Base-by-base conservation (phyloP, 2,113 vertebrate genomes). In the Chunga burmeisteri region DNA sequence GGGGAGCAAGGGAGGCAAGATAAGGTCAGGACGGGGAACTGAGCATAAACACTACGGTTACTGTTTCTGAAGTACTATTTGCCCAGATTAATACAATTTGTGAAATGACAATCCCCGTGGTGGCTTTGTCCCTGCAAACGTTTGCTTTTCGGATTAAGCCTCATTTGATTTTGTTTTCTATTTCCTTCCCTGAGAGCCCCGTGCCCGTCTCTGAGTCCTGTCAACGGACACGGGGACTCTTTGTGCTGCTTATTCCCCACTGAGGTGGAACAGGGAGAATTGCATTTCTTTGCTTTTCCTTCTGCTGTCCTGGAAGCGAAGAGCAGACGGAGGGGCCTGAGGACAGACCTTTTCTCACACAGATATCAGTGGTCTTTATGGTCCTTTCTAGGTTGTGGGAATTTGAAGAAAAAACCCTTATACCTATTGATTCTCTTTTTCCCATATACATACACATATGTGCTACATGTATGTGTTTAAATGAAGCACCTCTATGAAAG, bases 1-100 rank as follows among this genome's bases (percentile, higher is more conserved):
- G 23, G 49, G 62, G 36, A 86, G 21, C 52, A 68, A 61, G 46
- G 53, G 23, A 89, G 46, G 74, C 13, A 46, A 94, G 94, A 95
- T 89, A 97, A 93, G 53, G 74, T 95, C 90, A 91, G 91, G 44
- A 81, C 61, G 12, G 52, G 74, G 59, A 95, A 75, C 93, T 82
- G 75, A 92, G 38, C 91, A 94, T 86, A 86, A 96, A 95, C 87
- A 95, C 85, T 80, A 88, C 1, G 0, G 93, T 94, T 89, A 96
- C 92, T 95, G 50, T 95, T 97, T 91, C 97, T 85, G 87, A 96
- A 95, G 82, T 80, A 92, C 67, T 97, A 95, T 98, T 97, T 98
- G 92, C 92, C 94, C 92, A 96, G 92, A 96, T 97, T 96, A 97
- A 97, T 97, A 84, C 96, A 97, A 94, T 96, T 94, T 95, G 83